Evolutionary conservation across 2,888 invertebrate species (phyloP), one percentile per base, ranked within the genome.

Genomic region (Sthenelais limicola): DNA sequence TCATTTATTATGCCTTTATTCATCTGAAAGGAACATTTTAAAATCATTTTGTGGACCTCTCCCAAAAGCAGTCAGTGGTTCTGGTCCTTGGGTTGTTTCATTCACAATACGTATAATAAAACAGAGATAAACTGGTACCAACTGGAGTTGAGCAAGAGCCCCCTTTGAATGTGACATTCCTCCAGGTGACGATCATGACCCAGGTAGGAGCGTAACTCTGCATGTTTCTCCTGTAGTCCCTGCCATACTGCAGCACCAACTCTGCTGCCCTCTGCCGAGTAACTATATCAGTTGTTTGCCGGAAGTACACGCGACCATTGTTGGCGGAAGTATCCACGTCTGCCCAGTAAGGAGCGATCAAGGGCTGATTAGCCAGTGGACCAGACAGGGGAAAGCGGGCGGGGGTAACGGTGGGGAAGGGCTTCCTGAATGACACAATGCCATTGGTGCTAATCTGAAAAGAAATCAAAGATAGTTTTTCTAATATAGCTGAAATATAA

Each of bases 291-390:
- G 30, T 56, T 32, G 18, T 28, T 24, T 5, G 32, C 32, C 32
- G 56, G 56, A 32, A 32, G 32, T 56, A 56, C 18, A 56, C 32
- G 3, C 21, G 30, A 18, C 56, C 56, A 32, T 56, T 32, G 32
- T 56, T 56, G 2, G 56, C 56, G 33, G 5, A 33, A 1, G 12
- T 3, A 33, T 32, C 56, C 1, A 32, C 32, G 18, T 28, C 33
- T 12, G 56, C 30, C 56, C 56, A 56, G 30, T 56, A 56, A 33
- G 56, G 56, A 15, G 56, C 56, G 1, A 56, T 18, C 30, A 56
- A n/a, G 30, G 56, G 30, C 5, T 33, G 12, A 1, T 33, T 26
- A n/a, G 21, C 3, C n/a, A n/a, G n/a, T 9, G 4, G 7, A 33
- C 32, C 56, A 2, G 32, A 21, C 32, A 30, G 56, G 18, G 56